Base-by-base conservation (phyloP, 92 coral and sea anemone genomes). In the Hydrozoanthus gracilis region DNA sequence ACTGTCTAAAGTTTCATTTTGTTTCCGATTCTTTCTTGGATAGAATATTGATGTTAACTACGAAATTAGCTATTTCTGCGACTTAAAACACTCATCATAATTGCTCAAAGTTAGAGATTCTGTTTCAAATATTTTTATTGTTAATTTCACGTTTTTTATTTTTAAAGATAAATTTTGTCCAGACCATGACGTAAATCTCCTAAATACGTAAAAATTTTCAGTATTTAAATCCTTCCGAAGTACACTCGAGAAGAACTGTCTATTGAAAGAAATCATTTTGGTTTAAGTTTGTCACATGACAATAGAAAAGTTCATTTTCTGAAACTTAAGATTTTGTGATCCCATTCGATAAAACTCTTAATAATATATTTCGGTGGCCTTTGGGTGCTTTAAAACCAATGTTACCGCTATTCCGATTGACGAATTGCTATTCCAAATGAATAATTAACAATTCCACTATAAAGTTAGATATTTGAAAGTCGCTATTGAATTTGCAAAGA, bases 291-390 rank as follows among this genome's bases (percentile, higher is more conserved):
- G 70, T 20, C 70, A 65, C 70, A 17, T 14, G 8, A 65, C 44
- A 17, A 18, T 14, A 17, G 39, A 27, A 27, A 27, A 27, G 39
- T 27, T 27, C 39, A 27, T 27, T 27, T 27, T 14, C 61, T 54
- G 61, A 13, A 67, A 18, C 72, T 8, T 67, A 51, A 39, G 18
- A 27, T n/a, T 52, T 76, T 74, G 78, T 10, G 18, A 48, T 49
- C 47, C 6, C 6, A 2, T 6, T 46, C 49, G 60, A 45, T 47
- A 18, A 76, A 68, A 76, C 3, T 13, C 46, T 76, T 54, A 76
- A 76, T 76, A 52, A 76, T 76, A 52, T 54, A 54, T 52, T n/a
- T 27, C 20, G 65, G 67, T 27, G 27, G 10, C 50, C 62, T 76
- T 50, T 48, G 2, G 8, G 39, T 27, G 54, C 35, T 27, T 48